These are phyloP conservation scores for Athene cunicularia DNA, from an alignment of 2,113 vertebrate genomes.

Conservation along the genomic window DNA sequence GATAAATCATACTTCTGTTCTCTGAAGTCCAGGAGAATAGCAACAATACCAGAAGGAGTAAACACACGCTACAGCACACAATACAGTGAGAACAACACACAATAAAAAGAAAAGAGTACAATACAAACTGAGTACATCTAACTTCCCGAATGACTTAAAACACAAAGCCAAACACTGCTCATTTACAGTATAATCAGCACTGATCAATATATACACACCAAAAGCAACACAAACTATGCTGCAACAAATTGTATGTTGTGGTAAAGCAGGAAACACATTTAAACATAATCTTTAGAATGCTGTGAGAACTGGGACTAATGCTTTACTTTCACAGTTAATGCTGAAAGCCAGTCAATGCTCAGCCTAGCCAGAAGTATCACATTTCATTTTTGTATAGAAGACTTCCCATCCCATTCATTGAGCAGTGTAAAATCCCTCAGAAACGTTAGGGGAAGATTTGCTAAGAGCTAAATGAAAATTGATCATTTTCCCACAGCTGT, in stretches of 20 bases:
- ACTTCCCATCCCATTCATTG: not conserved
- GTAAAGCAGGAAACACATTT: slow-evolving; percentile 37
- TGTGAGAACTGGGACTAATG: slow-evolving; percentile 16
- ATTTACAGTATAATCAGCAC: not conserved
- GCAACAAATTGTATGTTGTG: not conserved
- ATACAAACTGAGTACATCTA: not conserved
- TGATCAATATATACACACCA: not conserved
- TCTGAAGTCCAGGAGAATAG: not conserved
- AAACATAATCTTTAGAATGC: slow-evolving; percentile 7
- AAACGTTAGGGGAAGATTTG: not conserved
- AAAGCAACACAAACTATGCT: not conserved
- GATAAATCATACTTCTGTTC: not conserved
- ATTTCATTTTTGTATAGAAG: not conserved
- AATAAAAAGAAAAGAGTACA: not conserved
- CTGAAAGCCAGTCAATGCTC: slow-evolving; percentile 10
- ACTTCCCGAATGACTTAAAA: slow-evolving; percentile 2
- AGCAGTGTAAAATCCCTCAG: not conserved
- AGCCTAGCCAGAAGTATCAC: not conserved
- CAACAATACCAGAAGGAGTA: not conserved
- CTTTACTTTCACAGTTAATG: not conserved
- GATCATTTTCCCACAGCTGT: not conserved
- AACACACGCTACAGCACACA: not conserved
- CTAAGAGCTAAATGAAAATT: slow-evolving; percentile 20
- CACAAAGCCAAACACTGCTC: not conserved
- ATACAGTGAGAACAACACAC: not conserved